Conservation (phyloP, 1,140 invertebrate genomes). For the Paraescarpia echinospica region DNA sequence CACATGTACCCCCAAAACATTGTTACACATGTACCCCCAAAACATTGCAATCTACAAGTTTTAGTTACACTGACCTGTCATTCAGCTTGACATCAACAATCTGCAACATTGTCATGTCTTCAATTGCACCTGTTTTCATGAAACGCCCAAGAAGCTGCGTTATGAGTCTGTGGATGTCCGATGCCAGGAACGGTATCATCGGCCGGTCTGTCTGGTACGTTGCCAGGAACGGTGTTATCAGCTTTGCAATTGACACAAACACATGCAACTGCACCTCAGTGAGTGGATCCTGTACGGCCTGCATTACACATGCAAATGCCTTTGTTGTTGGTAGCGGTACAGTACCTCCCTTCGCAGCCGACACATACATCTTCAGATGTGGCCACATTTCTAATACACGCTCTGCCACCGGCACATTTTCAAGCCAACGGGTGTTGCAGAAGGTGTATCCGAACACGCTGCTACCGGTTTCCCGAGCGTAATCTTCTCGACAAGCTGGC, state of each 20-base stretch:
- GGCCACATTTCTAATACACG: background rate
- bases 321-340: background rate
- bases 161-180: background rate
- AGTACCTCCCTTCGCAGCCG: background rate
- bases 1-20: too few relatives aligned
- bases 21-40: too few relatives aligned
- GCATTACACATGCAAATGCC: background rate
- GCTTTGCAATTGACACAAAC: background rate
- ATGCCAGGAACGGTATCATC: background rate
- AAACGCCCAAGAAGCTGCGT: background rate
- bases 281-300: background rate
- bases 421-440: conserved; percentile 1
- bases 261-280: too few relatives aligned
- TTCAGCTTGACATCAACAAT: too few relatives aligned
- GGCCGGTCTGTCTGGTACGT: background rate
- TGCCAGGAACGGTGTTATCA: background rate
- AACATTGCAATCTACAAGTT: too few relatives aligned
- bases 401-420: background rate
- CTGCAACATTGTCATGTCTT: background rate
- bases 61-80: too few relatives aligned
- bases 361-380: background rate
- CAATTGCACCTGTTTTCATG: background rate
- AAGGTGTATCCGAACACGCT: background rate
- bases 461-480: background rate
- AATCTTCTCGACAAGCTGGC: background rate